phyloP scores from a whole-genome alignment of 2,797 vertebrate genomes.

The Melanitta fusca region DNA sequence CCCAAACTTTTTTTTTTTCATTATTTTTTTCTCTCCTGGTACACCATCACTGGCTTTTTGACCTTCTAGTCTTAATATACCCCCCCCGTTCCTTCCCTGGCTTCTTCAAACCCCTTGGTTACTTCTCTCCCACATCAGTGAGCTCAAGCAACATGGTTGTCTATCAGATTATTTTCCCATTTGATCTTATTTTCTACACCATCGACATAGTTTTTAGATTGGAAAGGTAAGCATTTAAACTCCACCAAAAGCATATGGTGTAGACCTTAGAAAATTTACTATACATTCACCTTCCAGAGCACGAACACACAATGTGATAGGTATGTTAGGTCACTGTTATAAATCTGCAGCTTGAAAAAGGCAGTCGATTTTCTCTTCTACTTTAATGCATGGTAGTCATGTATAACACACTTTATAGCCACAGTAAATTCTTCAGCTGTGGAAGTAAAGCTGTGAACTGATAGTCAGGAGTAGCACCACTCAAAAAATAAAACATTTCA shows the following conservation, averaged over 20 bases:
- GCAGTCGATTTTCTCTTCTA: not conserved
- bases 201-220: not conserved
- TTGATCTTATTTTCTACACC: not conserved
- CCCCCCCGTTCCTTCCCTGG: not conserved
- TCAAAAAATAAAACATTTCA: not conserved
- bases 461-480: not conserved
- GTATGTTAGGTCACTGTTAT: not conserved
- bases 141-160: not conserved
- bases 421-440: not conserved
- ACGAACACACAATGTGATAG: not conserved
- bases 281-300: not conserved
- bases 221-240: not conserved
- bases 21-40: not conserved
- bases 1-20: not conserved
- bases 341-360: slow-evolving; percentile 1
- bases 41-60: not conserved
- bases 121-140: not conserved
- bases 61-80: not conserved
- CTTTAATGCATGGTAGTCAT: not conserved
- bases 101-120: not conserved
- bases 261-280: not conserved
- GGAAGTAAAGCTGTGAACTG: not conserved
- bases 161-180: not conserved
- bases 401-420: not conserved
- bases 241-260: not conserved